Evolutionary conservation across 2,113 vertebrate species (phyloP), one percentile per base, ranked within the genome.

Genomic region (Chaenocephalus aceratus): DNA sequence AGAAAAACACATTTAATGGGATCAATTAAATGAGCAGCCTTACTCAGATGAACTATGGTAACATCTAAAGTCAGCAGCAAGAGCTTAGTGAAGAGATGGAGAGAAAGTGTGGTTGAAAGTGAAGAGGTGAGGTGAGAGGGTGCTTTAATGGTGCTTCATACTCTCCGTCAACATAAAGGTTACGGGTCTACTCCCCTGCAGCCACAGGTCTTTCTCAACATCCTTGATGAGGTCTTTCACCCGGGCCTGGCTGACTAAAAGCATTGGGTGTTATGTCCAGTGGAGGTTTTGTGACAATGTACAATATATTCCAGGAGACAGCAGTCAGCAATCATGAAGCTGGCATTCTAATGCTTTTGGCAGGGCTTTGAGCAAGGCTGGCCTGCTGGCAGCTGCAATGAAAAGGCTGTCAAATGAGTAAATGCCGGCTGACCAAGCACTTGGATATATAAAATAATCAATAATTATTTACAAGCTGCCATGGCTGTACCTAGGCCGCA

Each of bases 381-480:
- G 51, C 56, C 2, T 5, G 13, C 52, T 45, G 18, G 46, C 36
- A 36, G 16, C 48, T 0, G 52, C 45, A n/a, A n/a, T 62, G 61
- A 72, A 45, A 64, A 82, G 58, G 53, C 62, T 75, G 62, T 81
- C 46, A 67, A 60, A 67, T 21, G 46, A 36, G 26, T 14, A 74
- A 56, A 65, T 9, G 49, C 56, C 2, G 8, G 45, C 18, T 15
- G 15, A 65, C 7, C 61, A 1, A 71, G 41, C 51, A 3, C n/a
- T 11, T 30, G 1, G 68, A 85, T 79, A 87, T 77, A 83, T 44
- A 52, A 68, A 61, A 30, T 51, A 74, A 23, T 51, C 73, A 21
- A 74, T 56, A n/a, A 81, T 89, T 86, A 86, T 88, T 91, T 74
- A 80, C 56, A 6, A 57, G 56, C 36, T 51, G 36, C 12, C 5